Evolutionary conservation across 92 coral and sea anemone genomes (phyloP).

Genomic region (Metridium senile): DNA sequence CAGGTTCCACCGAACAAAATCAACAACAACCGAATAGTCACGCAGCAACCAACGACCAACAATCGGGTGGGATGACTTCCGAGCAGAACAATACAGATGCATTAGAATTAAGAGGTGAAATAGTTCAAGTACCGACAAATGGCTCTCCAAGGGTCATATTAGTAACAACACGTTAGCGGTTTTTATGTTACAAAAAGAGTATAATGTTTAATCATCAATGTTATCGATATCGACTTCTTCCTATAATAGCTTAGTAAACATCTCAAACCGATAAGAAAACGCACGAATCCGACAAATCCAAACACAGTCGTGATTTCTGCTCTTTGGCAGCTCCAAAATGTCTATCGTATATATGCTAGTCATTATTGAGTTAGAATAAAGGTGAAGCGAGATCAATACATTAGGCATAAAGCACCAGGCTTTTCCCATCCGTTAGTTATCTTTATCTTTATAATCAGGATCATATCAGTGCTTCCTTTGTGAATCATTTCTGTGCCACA

Average conservation of each 20-base stretch:
- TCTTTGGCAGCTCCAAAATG: no score
- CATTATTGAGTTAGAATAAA: no score
- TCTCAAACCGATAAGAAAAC: background rate
- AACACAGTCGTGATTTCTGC: no score
- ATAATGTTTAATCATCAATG: background rate
- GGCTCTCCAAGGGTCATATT: constrained; percentile 1
- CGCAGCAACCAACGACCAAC: background rate
- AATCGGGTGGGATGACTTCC: background rate
- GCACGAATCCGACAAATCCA: no score
- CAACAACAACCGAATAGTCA: background rate
- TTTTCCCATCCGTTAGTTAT: background rate
- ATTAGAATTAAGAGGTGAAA: background rate
- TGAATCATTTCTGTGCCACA: background rate
- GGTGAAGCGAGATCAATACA: background rate
- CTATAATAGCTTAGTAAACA: background rate
- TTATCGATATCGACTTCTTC: background rate
- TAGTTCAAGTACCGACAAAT: background rate
- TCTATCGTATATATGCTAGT: no score
- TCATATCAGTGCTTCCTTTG: background rate
- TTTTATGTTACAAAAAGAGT: background rate
- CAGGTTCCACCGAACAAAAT: background rate
- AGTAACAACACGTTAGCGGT: background rate
- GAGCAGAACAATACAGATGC: background rate
- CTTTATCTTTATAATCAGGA: background rate
- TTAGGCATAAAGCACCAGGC: background rate